phyloP scores from a whole-genome alignment of 2,888 invertebrate genomes.

The Cynaeus angustus region DNA sequence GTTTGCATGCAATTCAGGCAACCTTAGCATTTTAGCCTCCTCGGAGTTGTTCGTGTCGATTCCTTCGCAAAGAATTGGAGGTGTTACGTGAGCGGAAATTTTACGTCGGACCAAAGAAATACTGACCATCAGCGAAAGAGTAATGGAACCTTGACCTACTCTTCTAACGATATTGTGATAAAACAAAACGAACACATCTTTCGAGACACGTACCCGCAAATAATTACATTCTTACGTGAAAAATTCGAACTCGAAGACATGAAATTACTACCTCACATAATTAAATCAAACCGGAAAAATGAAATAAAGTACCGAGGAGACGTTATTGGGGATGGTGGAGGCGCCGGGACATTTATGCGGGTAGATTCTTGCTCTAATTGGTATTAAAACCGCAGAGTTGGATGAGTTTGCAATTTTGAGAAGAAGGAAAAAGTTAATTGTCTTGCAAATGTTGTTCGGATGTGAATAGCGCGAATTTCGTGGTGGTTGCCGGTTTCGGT shows the following conservation, averaged over 20 bases:
- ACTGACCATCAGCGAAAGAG: constrained; percentile 29
- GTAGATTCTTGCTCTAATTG: constrained; percentile 1
- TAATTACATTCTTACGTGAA: constrained; percentile 44
- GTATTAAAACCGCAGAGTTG: constrained; percentile 2
- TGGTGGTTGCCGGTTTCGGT: background rate
- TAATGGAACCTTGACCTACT: constrained; percentile 24
- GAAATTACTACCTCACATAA: background rate
- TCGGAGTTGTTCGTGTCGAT: constrained; percentile 12
- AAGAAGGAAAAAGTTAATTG: constrained; percentile 5
- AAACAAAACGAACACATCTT: constrained; percentile 12
- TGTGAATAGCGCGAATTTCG: background rate
- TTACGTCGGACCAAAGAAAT: constrained; percentile 16
- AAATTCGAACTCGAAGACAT: constrained; percentile 9
- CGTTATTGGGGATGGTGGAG: too few species aligned
- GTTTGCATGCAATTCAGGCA: background rate
- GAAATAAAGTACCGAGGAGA: too few species aligned
- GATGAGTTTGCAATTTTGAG: constrained; percentile 1
- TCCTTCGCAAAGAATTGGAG: constrained; percentile 27
- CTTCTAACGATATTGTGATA: constrained; percentile 31
- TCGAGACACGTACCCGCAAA: constrained; percentile 33
- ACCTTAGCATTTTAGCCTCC: constrained; percentile 5
- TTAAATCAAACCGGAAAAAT: too few species aligned
- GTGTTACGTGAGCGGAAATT: constrained; percentile 39
- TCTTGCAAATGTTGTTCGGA: background rate
- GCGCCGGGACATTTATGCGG: too few species aligned